Evolutionary conservation across 1,140 invertebrate species (phyloP).

Genomic region (Drosophila oshimai): DNA sequence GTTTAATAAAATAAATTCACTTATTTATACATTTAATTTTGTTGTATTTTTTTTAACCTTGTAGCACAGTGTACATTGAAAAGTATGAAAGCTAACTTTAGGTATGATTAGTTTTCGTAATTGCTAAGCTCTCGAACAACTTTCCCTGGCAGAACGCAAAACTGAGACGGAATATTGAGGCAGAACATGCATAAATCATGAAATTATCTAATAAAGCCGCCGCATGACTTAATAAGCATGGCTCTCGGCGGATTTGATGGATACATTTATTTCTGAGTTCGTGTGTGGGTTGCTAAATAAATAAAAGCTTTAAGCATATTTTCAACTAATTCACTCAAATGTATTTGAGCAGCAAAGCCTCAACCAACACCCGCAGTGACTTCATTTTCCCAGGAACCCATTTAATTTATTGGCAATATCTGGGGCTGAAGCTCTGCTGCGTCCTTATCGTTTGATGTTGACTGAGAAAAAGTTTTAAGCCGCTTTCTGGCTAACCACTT

Average conservation of each 20-base stretch:
- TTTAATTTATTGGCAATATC: constrained; percentile 27
- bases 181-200: constrained; percentile 55
- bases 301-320: constrained; percentile 43
- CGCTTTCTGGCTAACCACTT: constrained; percentile 32
- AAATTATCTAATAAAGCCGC: constrained; percentile 61
- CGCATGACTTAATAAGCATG: constrained; percentile 45
- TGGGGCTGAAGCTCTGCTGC: not conserved
- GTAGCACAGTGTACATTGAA: not conserved
- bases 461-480: constrained; percentile 51
- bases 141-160: constrained; percentile 1
- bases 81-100: not conserved
- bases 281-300: constrained; percentile 37
- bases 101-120: constrained; percentile 34
- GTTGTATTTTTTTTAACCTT: no score
- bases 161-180: constrained; percentile 6
- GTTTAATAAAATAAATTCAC: no score
- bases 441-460: constrained; percentile 61
- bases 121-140: constrained; percentile 1
- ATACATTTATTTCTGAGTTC: not conserved
- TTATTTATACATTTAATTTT: no score
- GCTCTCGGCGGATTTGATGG: constrained; percentile 48
- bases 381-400: constrained; percentile 10
- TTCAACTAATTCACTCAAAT: constrained; percentile 45
- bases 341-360: constrained; percentile 14
- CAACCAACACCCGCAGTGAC: not conserved